Percentiles rank a stretch among this genome's conserved stretches.
Conservation (phyloP, 2,888 invertebrate genomes). For the Periphyllus acericola region DNA sequence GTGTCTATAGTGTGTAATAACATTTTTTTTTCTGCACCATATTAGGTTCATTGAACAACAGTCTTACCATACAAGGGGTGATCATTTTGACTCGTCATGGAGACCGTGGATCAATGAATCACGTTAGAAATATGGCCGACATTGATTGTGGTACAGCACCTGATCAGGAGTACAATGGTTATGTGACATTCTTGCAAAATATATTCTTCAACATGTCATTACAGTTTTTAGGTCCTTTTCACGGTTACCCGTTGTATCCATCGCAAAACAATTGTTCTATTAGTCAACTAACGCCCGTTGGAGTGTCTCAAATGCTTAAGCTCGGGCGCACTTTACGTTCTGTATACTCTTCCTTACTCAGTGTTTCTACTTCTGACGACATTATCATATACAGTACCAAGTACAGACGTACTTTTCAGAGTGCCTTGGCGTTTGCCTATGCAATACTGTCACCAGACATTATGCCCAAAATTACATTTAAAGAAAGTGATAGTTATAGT, state of each 20-base stretch:
- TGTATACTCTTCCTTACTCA: slow-evolving; percentile 71
- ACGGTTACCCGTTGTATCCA: slow-evolving; percentile 84
- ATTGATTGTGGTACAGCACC: slow-evolving; percentile 77
- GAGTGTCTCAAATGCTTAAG: slow-evolving; percentile 78
- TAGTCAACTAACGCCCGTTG: slow-evolving; percentile 81
- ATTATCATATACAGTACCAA: slow-evolving; percentile 82
- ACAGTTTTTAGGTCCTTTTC: slow-evolving; percentile 78
- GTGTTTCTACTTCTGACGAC: slow-evolving; percentile 73
- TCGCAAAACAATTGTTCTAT: slow-evolving; percentile 77
- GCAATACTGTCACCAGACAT: slow-evolving; percentile 73
- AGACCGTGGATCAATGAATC: slow-evolving; percentile 87
- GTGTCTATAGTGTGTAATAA: not conserved
- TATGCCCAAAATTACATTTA: slow-evolving; percentile 73
- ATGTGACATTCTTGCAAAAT: slow-evolving; percentile 43
- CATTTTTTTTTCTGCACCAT: not conserved
- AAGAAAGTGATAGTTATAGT: slow-evolving; percentile 82
- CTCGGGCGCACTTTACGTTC: slow-evolving; percentile 77
- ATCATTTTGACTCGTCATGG: slow-evolving; percentile 86
- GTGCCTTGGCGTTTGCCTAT: slow-evolving; percentile 82
- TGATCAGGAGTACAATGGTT: slow-evolving; percentile 33
- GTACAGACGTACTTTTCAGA: slow-evolving; percentile 90
- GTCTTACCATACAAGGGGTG: slow-evolving; percentile 77
- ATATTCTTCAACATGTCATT: slow-evolving; percentile 63
- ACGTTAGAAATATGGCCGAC: slow-evolving; percentile 80
- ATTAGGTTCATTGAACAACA: slow-evolving; percentile 70